Evolutionary conservation across 2,888 invertebrate species (phyloP).

Genomic region (Urechis unicinctus): DNA sequence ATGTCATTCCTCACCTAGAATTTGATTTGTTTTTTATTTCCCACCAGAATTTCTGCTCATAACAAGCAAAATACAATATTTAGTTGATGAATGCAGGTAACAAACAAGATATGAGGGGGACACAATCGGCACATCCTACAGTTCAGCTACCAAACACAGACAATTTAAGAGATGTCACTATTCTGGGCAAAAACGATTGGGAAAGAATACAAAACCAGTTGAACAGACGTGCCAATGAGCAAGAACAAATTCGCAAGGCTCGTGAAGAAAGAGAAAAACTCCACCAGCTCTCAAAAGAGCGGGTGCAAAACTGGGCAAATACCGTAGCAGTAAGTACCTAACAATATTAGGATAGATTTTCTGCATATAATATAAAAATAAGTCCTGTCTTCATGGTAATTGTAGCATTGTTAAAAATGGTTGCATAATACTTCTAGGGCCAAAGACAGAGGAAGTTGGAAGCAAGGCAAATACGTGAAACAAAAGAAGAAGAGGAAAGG

Average conservation of each 20-base stretch:
- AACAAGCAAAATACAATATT: too few relatives aligned
- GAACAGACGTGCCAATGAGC: constrained; percentile 40
- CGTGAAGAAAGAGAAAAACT: constrained; percentile 38
- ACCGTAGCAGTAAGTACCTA: constrained; percentile 40
- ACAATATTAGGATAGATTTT: not conserved
- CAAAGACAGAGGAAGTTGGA: constrained; percentile 46
- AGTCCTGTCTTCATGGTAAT: too few relatives aligned
- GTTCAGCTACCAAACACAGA: too few relatives aligned
- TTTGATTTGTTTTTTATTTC: too few relatives aligned
- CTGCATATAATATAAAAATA: not conserved
- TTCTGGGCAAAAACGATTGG: constrained; percentile 45
- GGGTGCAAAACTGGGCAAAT: constrained; percentile 48
- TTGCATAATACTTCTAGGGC: constrained; percentile 29
- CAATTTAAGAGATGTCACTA: too few relatives aligned
- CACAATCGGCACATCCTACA: too few relatives aligned
- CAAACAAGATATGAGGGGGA: too few relatives aligned
- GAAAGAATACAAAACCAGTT: constrained; percentile 44
- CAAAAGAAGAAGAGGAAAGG: constrained; percentile 47
- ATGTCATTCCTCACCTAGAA: too few relatives aligned
- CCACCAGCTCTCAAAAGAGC: constrained; percentile 41
- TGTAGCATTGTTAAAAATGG: not conserved
- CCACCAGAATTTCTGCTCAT: too few relatives aligned
- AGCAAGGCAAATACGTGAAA: constrained; percentile 41
- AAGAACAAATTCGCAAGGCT: constrained; percentile 31
- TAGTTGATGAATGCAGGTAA: too few relatives aligned